These are phyloP conservation scores for Polydrusus tereticollis DNA, from an alignment of 2,888 invertebrate species.

Conservation along the genomic window DNA sequence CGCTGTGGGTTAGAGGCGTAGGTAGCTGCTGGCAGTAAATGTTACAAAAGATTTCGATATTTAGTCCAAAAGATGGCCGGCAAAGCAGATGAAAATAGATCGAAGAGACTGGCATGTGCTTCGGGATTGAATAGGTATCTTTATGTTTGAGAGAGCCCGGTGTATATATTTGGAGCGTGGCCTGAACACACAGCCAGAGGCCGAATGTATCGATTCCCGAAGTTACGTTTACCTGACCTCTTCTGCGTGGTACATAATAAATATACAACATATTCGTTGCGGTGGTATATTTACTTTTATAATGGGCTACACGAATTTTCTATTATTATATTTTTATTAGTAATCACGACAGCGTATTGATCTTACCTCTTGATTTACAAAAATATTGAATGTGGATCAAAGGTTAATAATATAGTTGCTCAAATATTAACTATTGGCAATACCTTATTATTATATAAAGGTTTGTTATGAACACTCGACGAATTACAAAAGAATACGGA, in stretches of 20 bases:
- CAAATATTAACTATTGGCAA: too few species aligned
- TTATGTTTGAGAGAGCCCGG: constrained; percentile 30
- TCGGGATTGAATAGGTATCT: constrained; percentile 41
- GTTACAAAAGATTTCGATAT: constrained; percentile 33
- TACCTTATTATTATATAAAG: too few species aligned
- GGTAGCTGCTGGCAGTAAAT: constrained; percentile 36
- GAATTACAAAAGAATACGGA: too few species aligned
- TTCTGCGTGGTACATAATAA: constrained; percentile 1
- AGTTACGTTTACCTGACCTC: constrained; percentile 33
- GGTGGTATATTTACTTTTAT: too few species aligned
- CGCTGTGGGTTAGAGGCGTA: constrained; percentile 24
- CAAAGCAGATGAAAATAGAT: constrained; percentile 44
- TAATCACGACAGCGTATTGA: too few species aligned
- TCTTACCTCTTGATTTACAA: too few species aligned
- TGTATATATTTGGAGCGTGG: constrained; percentile 47
- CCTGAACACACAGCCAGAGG: constrained; percentile 27
- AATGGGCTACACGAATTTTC: too few species aligned
- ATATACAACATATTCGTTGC: too few species aligned
- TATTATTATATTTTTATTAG: too few species aligned
- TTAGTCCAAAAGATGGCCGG: constrained; percentile 42
- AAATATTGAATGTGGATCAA: too few species aligned
- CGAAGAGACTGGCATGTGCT: constrained; percentile 39
- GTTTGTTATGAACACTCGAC: too few species aligned
- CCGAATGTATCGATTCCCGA: constrained; percentile 41
- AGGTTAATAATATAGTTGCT: too few species aligned